Conservation (phyloP, 2,113 vertebrate species). For the Dicrurus megarhynchus region DNA sequence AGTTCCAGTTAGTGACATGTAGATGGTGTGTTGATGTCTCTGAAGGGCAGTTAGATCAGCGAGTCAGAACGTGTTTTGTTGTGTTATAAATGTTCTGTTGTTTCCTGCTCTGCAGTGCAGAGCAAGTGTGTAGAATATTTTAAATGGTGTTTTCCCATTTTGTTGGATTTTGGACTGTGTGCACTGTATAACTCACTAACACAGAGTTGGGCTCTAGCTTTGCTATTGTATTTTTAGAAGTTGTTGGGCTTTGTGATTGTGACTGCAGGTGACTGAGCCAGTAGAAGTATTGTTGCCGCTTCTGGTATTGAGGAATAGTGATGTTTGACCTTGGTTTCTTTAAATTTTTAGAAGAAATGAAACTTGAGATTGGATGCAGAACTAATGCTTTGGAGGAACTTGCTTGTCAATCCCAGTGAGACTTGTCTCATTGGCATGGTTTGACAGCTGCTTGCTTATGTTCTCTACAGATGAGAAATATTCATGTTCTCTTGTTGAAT, state of each 20-base stretch:
- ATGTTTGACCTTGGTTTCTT: neutral
- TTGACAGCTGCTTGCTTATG: neutral
- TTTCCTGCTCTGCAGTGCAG: neutral
- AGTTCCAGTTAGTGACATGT: neutral
- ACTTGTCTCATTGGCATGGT: neutral
- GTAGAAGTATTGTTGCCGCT: neutral
- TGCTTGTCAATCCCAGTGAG: neutral
- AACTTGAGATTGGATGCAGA: neutral
- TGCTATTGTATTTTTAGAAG: neutral
- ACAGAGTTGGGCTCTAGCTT: constrained; percentile 6
- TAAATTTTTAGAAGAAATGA: neutral
- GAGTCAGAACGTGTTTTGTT: neutral
- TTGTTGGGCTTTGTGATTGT: neutral
- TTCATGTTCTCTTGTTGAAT: neutral
- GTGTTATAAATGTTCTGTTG: neutral
- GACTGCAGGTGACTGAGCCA: neutral
- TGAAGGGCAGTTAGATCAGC: neutral
- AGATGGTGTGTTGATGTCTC: neutral
- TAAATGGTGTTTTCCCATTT: neutral
- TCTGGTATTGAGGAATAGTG: neutral
- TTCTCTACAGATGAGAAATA: neutral
- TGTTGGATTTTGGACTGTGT: neutral
- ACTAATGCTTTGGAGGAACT: neutral
- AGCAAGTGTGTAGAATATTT: neutral
- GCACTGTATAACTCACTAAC: constrained; percentile 52